Evolutionary conservation across 2,888 invertebrate genomes (phyloP).

Genomic region (Lutraria lutraria): DNA sequence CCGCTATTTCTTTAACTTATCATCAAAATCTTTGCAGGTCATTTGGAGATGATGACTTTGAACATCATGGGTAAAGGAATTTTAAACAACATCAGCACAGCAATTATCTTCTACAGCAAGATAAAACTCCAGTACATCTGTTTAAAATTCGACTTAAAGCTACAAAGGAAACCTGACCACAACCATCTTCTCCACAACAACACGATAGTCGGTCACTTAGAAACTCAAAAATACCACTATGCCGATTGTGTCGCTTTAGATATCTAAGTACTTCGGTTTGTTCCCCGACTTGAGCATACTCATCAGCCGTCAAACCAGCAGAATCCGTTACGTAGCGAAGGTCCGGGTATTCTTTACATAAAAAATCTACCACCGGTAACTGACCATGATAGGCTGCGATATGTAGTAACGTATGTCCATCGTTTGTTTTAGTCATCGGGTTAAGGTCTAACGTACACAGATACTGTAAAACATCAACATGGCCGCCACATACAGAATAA

Average conservation of each 20-base stretch:
- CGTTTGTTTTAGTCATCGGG: slow-evolving; percentile 53
- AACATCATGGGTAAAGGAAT: too few species aligned
- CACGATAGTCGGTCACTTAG: neutral
- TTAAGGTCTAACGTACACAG: slow-evolving; percentile 38
- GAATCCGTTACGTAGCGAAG: slow-evolving; percentile 42
- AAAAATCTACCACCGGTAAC: slow-evolving; percentile 42
- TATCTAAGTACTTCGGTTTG: slow-evolving; percentile 50
- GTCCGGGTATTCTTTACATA: slow-evolving; percentile 60
- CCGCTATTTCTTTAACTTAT: too few species aligned
- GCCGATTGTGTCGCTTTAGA: slow-evolving; percentile 33
- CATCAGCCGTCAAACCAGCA: slow-evolving; percentile 40
- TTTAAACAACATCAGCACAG: neutral
- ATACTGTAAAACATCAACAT: slow-evolving; percentile 46
- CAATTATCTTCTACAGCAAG: slow-evolving; percentile 12
- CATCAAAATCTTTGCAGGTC: too few species aligned
- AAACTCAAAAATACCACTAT: slow-evolving; percentile 20
- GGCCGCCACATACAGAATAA: slow-evolving; percentile 61
- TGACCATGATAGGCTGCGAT: slow-evolving; percentile 68
- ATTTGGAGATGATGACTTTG: too few species aligned
- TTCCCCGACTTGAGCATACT: slow-evolving; percentile 56
- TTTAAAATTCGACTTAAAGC: neutral
- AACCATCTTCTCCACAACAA: slow-evolving; percentile 9
- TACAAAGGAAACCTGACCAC: neutral
- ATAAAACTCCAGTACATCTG: neutral
- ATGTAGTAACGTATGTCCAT: slow-evolving; percentile 62